A percentile compares a stretch with the other conserved stretches of the same genome.
Conservation (phyloP, 2,113 vertebrate species). For the Perccottus glenii region DNA sequence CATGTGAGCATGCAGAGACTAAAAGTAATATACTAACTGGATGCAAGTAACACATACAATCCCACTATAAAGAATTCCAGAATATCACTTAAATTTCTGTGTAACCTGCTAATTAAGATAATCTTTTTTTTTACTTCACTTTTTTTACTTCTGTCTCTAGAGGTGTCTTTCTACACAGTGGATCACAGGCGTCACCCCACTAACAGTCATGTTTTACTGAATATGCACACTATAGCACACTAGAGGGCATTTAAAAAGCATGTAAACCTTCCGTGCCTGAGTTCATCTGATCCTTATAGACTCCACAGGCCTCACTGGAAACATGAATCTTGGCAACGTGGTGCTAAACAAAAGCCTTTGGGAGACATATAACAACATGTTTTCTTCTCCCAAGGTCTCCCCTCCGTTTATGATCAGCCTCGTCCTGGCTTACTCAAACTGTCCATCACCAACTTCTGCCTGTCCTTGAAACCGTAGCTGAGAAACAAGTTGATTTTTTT, state of each 20-base stretch:
- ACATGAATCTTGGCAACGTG: slow-evolving; percentile 14
- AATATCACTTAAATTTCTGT: slow-evolving; percentile 25
- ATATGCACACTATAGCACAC: slow-evolving; percentile 29
- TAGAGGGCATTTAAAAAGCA: slow-evolving; percentile 37
- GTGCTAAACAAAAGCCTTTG: slow-evolving; percentile 28
- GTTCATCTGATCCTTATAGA: slow-evolving; percentile 41
- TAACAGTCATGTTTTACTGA: slow-evolving; percentile 33
- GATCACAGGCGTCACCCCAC: neutral
- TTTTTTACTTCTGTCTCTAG: no score
- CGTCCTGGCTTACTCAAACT: slow-evolving; percentile 24
- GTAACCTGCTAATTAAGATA: no score
- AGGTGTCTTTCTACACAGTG: no score
- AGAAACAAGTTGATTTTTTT: neutral
- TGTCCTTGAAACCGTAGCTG: slow-evolving; percentile 33
- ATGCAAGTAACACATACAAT: no score
- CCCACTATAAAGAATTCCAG: neutral
- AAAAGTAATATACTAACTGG: no score
- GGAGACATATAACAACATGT: slow-evolving; percentile 16
- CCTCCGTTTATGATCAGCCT: slow-evolving; percentile 32
- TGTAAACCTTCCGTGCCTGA: slow-evolving; percentile 45
- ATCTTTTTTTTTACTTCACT: no score
- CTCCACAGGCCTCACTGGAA: slow-evolving; percentile 20
- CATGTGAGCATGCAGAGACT: no score
- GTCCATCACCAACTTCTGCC: slow-evolving; percentile 13
- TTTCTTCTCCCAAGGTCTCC: slow-evolving; percentile 34